A percentile compares a stretch with the other conserved stretches of the same genome.
These are phyloP conservation scores for Diploptera punctata DNA, from an alignment of 2,888 invertebrate genomes.

Conservation along the genomic window DNA sequence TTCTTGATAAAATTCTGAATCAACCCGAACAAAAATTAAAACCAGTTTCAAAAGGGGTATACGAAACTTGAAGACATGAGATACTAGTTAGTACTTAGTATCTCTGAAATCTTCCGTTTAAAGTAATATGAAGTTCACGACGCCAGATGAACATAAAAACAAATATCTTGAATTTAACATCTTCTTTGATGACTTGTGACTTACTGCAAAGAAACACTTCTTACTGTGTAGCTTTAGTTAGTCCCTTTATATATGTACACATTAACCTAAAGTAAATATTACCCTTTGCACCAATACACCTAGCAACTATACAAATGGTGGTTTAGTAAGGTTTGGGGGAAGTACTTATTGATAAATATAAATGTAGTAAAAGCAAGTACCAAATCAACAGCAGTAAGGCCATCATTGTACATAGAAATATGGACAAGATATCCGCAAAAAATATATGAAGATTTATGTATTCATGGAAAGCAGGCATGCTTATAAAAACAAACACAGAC, in stretches of 20 bases:
- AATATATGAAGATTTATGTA: conserved; percentile 19
- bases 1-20: too few relatives aligned
- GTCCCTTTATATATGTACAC: conserved; percentile 7
- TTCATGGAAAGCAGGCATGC: conserved; percentile 35
- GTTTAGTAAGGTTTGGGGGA: conserved; percentile 4
- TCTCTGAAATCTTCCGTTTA: too few relatives aligned
- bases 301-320: conserved; percentile 16
- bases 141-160: too few relatives aligned
- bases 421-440: conserved; percentile 18
- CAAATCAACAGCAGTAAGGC: conserved; percentile 26
- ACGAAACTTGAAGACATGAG: too few relatives aligned
- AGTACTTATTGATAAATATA: not conserved
- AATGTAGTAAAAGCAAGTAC: conserved; percentile 23
- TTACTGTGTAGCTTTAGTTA: not conserved
- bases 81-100: too few relatives aligned
- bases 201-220: conserved; percentile 13
- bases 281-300: conserved; percentile 16
- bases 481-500: conserved; percentile 33
- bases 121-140: too few relatives aligned
- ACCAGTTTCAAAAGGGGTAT: too few relatives aligned
- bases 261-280: not conserved
- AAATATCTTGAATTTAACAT: not conserved
- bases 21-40: too few relatives aligned
- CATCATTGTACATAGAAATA: conserved; percentile 22
- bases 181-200: not conserved